Evolutionary conservation across 1,140 invertebrate genomes (phyloP), one percentile per base, ranked within the genome.

Genomic region (Eriocheir sinensis): DNA sequence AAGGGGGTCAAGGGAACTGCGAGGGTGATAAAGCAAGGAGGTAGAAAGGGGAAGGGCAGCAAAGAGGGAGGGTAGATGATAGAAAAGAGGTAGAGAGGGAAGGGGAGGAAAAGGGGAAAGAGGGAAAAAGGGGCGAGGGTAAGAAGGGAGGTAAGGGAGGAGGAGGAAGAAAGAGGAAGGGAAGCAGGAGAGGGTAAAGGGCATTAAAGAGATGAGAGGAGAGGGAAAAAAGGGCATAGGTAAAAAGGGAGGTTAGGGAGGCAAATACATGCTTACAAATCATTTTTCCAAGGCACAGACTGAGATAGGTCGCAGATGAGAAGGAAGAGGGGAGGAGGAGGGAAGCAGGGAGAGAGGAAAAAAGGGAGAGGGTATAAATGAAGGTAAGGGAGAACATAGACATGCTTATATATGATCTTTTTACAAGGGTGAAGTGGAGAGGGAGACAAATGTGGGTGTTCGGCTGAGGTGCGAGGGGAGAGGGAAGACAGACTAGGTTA

Each of bases 401-500:
- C 60, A 72, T 72, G 60, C 60, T 72, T 72, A 72, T 72, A 72
- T 72, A 21, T 72, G n/a, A n/a, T n/a, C 60, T 72, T 72, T 72
- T 72, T 72, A 21, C 15, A 72, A 72, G 60, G 27, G 60, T 72
- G 60, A 72, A n/a, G 60, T 72, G 60, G 60, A n/a, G 60, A 72
- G 27, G 27, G 60, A 72, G 60, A 72, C 60, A 72, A 72, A 72
- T 72, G 60, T 72, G 60, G 60, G 21, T 27, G 60, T 72, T 72
- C n/a, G 60, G 60, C 21, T 72, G 60, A 72, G 27, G n/a, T n/a
- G 60, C n/a, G 21, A 72, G n/a, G 60, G 60, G 60, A 53, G 21
- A 8, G 21, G 53, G 53, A 72, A 72, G 21, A 21, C 12, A n/a
- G 60, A n/a, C 60, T 72, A n/a, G 27, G 60, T 21, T 72, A 72